Base-by-base conservation (phyloP, 2,888 invertebrate species). In the Aleiodes leptofemur region DNA sequence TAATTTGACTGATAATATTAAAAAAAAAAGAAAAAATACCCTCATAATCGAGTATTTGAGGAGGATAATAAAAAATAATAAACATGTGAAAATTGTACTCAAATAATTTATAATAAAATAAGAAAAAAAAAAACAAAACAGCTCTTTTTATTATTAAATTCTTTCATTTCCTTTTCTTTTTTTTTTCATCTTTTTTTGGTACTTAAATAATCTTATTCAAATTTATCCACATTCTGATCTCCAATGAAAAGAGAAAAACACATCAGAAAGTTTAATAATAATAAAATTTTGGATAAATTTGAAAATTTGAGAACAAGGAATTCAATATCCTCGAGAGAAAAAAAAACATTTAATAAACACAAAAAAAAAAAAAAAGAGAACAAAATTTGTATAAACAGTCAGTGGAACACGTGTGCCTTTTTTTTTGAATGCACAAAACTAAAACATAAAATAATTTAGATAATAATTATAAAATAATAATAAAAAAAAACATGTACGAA, bases 381-480 rank as follows among this genome's bases (percentile, higher is more conserved):
- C 29, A 68, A 51, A 31, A 50, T 50, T 29, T n/a, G 13, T 43
- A 34, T 23, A 80, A 84, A 83, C 84, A 84, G 82, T 82, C 83
- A 83, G 83, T 84, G 82, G 84, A 85, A 85, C 86, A 84, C 83
- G 83, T 82, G 84, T 83, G 83, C 82, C 43, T 43, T 43, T 11
- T 84, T 43, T 43, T 11, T 84, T 82, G 0, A 43, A 70, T 70
- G 78, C 81, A 79, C 77, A 81, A 78, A 78, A 57, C 68, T 79
- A 75, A 48, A 82, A 74, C 78, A 77, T 73, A 72, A 80, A 76
- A 77, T 75, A 69, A 80, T 81, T 78, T 76, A 72, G 61, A 34
- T 34, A 34, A 34, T 34, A 34, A 34, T 34, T 64, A 69, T 70
- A 73, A 53, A 66, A 69, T 74, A 34, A 59, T 72, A 2, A 23